Conservation (phyloP, 2,797 vertebrate species). For the Chiroxiphia lanceolata region DNA sequence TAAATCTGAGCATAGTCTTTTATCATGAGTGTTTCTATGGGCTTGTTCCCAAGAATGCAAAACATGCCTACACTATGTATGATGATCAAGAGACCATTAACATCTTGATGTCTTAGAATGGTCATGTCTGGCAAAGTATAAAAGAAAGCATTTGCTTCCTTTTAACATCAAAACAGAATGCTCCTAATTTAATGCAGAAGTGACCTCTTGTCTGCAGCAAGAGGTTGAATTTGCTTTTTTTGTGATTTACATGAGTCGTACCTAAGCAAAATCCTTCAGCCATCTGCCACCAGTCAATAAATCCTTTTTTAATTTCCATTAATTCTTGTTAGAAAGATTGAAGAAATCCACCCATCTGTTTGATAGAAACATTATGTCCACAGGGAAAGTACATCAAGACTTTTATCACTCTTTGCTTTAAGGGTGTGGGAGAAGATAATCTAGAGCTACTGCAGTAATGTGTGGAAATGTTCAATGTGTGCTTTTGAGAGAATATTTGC, state of each 20-base stretch:
- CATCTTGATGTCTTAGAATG: background rate
- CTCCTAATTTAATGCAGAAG: slow-evolving; percentile 3
- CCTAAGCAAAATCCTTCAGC: slow-evolving; percentile 53
- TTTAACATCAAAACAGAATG: background rate
- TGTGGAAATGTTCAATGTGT: background rate
- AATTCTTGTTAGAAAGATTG: slow-evolving; percentile 61
- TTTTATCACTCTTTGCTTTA: background rate
- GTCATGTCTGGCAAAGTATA: background rate
- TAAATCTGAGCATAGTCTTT: background rate
- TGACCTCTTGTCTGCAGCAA: slow-evolving; percentile 48
- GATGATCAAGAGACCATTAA: background rate
- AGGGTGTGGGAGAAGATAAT: background rate
- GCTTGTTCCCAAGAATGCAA: background rate
- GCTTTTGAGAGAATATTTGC: background rate
- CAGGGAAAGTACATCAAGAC: background rate
- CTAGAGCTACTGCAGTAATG: background rate
- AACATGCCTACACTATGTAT: background rate
- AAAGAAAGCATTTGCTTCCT: background rate
- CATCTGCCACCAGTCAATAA: slow-evolving; percentile 57
- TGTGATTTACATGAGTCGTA: slow-evolving; percentile 46
- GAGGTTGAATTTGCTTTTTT: slow-evolving; percentile 32
- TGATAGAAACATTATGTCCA: background rate
- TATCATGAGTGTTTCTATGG: background rate
- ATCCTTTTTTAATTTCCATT: slow-evolving; percentile 67
- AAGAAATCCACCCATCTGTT: slow-evolving; percentile 57